Conservation (phyloP, 1,140 invertebrate species). For the Drosophila murphyi region DNA sequence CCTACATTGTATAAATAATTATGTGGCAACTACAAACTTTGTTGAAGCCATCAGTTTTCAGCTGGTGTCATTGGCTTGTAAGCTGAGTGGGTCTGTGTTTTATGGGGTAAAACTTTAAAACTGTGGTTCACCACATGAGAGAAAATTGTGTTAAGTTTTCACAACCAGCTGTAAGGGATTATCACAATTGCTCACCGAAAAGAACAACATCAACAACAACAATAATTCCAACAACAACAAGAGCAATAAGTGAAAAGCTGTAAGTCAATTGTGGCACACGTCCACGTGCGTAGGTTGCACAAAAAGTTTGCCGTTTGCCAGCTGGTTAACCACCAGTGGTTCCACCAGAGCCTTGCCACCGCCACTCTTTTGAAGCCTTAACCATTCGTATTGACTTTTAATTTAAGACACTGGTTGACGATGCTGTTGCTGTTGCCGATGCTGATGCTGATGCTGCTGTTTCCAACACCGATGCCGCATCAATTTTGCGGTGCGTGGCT, state of each 20-base stretch:
- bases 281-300: constrained; percentile 43
- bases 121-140: constrained; percentile 32
- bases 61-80: constrained; percentile 3
- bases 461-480: constrained; percentile 14
- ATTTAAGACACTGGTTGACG: constrained; percentile 36
- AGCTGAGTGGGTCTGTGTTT: background rate
- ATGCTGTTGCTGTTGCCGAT: background rate
- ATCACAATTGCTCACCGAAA: constrained; percentile 55
- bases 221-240: constrained; percentile 22
- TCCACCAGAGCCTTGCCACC: constrained; percentile 11
- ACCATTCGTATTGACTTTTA: constrained; percentile 63
- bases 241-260: constrained; percentile 58
- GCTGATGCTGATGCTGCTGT: constrained; percentile 6
- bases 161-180: constrained; percentile 48
- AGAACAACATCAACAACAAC: constrained; percentile 4
- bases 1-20: too few species aligned
- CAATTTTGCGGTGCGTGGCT: constrained; percentile 46
- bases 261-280: constrained; percentile 64
- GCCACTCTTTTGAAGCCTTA: constrained; percentile 10
- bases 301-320: constrained; percentile 39
- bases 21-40: too few species aligned
- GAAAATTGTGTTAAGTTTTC: constrained; percentile 36
- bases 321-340: constrained; percentile 6
- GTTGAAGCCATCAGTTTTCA: background rate
- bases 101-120: constrained; percentile 1